Base-by-base conservation (phyloP, 1,140 invertebrate genomes). In the Megathymus violae region DNA sequence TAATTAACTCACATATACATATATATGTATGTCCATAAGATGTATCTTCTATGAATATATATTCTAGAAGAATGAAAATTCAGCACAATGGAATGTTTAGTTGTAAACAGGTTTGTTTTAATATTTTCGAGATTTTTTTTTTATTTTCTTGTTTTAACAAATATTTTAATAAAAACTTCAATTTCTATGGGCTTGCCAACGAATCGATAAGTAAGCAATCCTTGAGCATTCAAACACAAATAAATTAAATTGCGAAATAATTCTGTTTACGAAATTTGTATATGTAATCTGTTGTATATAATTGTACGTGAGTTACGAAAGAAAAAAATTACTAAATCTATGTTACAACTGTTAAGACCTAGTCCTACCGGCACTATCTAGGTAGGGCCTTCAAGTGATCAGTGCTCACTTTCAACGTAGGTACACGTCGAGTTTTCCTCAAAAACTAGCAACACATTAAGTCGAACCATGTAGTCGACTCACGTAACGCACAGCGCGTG, bases 401-500 rank as follows among this genome's bases (percentile, higher is more conserved):
- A n/a, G n/a, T 22, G 48, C 44, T 60, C 19, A 48, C 58, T 48
- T 60, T 48, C 25, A 46, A 54, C 25, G 44, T 38, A 22, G 47
- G 44, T n/a, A n/a, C n/a, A n/a, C n/a, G 31, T 43, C 5, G 27
- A 25, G 56, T 65, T 65, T 65, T 65, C 56, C 54, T 65, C 50
- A 40, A 48, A 60, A 59, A 59, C 56, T 11, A 31, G 22, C 47
- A 11, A 38, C 44, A 27, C 41, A 5, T 44, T 56, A 31, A 44
- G 40, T 56, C 3, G 31, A 59, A 59, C 31, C 36, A 34, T 25
- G 56, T 67, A 74, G 71, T 71, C 44, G 46, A 50, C 22, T 13
- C 65, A 64, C 67, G 62, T 36, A 22, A 41, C 52, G 66, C 56
- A 59, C 47, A 67, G 75, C 76, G 76, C 50, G 62, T 65, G 59